Percentiles rank a stretch among this genome's conserved stretches.
Evolutionary conservation across 2,113 vertebrate genomes (phyloP).

Genomic region (Anthoscopus minutus): DNA sequence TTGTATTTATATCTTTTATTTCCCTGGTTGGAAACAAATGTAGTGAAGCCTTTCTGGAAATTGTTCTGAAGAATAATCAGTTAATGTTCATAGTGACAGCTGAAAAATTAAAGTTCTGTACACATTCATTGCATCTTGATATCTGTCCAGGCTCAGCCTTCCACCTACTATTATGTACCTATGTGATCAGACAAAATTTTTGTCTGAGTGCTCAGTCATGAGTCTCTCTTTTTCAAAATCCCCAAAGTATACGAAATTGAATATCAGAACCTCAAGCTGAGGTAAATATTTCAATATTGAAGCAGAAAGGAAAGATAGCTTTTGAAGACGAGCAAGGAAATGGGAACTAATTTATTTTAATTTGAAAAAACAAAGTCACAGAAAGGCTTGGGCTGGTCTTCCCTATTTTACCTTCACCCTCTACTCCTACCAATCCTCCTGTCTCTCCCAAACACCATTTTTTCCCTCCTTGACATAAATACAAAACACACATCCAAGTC

Average conservation of each 20-base stretch:
- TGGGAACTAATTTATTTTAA: neutral
- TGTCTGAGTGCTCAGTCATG: neutral
- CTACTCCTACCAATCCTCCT: neutral
- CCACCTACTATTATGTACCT: neutral
- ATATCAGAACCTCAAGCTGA: neutral
- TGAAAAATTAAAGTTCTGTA: neutral
- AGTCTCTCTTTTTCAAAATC: neutral
- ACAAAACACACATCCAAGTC: neutral
- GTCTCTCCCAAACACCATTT: neutral
- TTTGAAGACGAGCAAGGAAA: neutral
- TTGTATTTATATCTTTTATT: neutral
- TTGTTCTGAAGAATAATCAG: neutral
- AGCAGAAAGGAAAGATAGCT: neutral
- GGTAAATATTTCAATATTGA: neutral
- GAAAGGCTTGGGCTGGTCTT: neutral
- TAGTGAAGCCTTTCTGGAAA: neutral
- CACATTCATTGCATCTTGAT: neutral
- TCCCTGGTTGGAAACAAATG: neutral
- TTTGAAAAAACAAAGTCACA: neutral
- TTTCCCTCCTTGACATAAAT: neutral
- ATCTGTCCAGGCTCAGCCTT: neutral
- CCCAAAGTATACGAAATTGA: neutral
- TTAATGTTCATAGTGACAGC: neutral
- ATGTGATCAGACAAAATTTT: neutral
- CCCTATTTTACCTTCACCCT: neutral